These are phyloP conservation scores for Omphaloscelis lunosa DNA, from an alignment of 2,888 invertebrate genomes.

Conservation along the genomic window DNA sequence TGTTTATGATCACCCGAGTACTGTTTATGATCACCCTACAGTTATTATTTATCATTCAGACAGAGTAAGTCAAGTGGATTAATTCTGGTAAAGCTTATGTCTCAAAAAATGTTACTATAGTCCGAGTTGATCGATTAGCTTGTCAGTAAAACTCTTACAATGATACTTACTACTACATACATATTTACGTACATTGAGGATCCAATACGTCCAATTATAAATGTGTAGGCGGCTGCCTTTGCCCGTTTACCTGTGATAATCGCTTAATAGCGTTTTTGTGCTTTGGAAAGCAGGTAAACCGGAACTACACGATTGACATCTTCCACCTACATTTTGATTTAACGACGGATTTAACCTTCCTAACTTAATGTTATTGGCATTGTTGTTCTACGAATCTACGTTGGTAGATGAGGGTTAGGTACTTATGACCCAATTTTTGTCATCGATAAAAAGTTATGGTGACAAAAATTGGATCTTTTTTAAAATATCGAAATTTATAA, in stretches of 20 bases:
- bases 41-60: not conserved
- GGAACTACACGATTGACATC: conserved; percentile 48
- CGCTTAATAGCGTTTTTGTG: conserved; percentile 47
- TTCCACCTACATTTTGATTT: conserved; percentile 31
- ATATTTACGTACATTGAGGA: not conserved
- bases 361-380: not conserved
- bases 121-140: not conserved
- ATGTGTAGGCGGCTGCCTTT: conserved; percentile 11
- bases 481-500: too few species aligned
- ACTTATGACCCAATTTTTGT: not conserved
- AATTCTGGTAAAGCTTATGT: not conserved
- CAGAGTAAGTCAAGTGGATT: not conserved
- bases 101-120: not conserved
- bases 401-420: not conserved
- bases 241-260: conserved; percentile 29
- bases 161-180: too few species aligned
- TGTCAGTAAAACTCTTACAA: not conserved
- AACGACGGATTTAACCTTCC: conserved; percentile 36
- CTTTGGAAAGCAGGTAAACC: conserved; percentile 22
- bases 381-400: not conserved
- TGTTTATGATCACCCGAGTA: not conserved
- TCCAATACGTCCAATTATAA: conserved; percentile 39
- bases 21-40: not conserved
- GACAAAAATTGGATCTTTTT: too few species aligned
- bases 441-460: not conserved